Base-by-base conservation (phyloP, 2,888 invertebrate genomes). In the Leucoma salicis region DNA sequence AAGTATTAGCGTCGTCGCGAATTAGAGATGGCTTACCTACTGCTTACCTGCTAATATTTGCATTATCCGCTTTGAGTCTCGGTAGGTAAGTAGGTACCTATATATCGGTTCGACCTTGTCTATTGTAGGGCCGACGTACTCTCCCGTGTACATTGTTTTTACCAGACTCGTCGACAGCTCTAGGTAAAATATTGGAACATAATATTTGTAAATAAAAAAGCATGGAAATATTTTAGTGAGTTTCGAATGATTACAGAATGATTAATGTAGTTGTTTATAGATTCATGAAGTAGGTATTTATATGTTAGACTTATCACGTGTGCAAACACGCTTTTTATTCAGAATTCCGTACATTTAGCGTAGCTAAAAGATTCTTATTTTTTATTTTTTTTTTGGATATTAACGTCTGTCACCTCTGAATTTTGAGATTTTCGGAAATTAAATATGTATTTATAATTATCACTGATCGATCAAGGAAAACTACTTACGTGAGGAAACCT, bases 41-140 rank as follows among this genome's bases (percentile, higher is more conserved):
- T n/a, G n/a, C n/a, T n/a, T n/a, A n/a, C n/a, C n/a, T n/a, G n/a
- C n/a, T n/a, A n/a, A n/a, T n/a, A n/a, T n/a, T 29, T 49, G 47
- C 15, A 49, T n/a, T 56, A 42, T 31, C 34, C 28, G 34, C 63
- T 63, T 63, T 63, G 58, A 53, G 49, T 48, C 49, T 31, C 47
- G 25, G 36, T 56, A 54, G n/a, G n/a, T n/a, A n/a, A n/a, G n/a
- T n/a, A n/a, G n/a, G n/a, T n/a, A n/a, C n/a, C n/a, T n/a, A n/a
- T n/a, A n/a, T n/a, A n/a, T n/a, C 61, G 66, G 45, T 11, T 39
- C 43, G 46, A 53, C 63, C 60, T 63, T 55, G 58, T 41, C 41
- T 46, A 13, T 31, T 32, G 33, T 35, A 66, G 58, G 66, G 60
- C 57, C 67, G 63, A 53, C 67, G 69, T 53, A 61, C 70, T 65